Evolutionary conservation across 2,888 invertebrate genomes (phyloP), one percentile per base, ranked within the genome.

Genomic region (Andrena flavipes): DNA sequence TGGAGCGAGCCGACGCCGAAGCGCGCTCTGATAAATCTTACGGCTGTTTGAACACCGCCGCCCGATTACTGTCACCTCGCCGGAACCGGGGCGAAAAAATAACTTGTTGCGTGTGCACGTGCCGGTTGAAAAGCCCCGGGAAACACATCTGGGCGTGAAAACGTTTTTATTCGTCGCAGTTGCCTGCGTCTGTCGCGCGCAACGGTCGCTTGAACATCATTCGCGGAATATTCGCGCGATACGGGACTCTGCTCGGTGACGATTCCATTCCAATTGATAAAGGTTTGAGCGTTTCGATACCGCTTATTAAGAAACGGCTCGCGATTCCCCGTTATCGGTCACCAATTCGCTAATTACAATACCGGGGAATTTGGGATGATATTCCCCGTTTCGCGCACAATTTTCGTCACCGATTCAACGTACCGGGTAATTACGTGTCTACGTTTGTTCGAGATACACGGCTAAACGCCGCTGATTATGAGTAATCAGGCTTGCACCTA

Each of bases 21-120:
- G 20, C 56, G 54, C 20, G 13, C 59, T 64, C 60, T 60, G 78
- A 87, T 87, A 85, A 87, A 86, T 87, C 80, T 84, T 83, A 86
- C 54, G 77, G 69, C 63, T 78, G 75, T 80, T 82, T 80, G 80
- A 77, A 69, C 78, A 63, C 35, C 30, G 63, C 26, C 60, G 63
- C 51, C 56, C 82, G 56, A 84, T 87, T 85, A 79, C 56, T 42
- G 78, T 64, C 85, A 60, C 72, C 71, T 76, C 70, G 64, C 49
- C 23, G 48, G 59, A 20, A 68, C 35, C 29, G 26, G 74, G 20
- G 59, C 51, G 64, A 78, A 77, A 67, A 84, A 81, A 81, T 77
- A 87, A 84, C 82, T 86, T 77, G 84, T 86, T 87, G 87, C 75
- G 8, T 82, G 10, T 30, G 78, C 51, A 51, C 49, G 49, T 48